phyloP scores from a whole-genome alignment of 2,113 vertebrate genomes.

The Strigops habroptila region DNA sequence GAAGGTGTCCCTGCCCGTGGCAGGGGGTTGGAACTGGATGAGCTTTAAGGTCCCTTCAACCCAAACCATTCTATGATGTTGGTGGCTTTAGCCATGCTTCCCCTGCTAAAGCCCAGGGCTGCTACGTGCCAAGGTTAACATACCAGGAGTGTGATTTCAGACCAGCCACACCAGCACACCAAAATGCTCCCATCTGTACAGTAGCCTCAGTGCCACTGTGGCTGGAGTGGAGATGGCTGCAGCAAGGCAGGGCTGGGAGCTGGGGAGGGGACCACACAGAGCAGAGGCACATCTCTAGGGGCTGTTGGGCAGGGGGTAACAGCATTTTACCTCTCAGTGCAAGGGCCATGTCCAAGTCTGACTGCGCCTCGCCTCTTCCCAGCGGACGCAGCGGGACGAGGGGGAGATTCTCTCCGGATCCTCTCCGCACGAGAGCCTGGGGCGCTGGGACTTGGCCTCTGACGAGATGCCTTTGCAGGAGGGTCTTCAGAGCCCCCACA shows the following conservation, averaged over 20 bases:
- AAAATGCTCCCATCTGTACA: not conserved
- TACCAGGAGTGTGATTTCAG: not conserved
- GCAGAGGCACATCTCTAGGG: not conserved
- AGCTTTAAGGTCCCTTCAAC: not conserved
- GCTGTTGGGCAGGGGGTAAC: not conserved
- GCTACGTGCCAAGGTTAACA: rapidly evolving
- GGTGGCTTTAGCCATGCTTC: not conserved
- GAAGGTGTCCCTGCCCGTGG: not conserved
- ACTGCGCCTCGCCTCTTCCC: not conserved
- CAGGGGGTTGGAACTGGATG: not conserved
- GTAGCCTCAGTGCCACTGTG: not conserved
- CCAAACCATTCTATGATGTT: not conserved
- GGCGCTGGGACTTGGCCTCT: not conserved
- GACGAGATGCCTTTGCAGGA: not conserved
- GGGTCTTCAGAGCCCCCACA: conserved; percentile 12
- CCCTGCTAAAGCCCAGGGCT: not conserved
- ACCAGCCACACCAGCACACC: not conserved
- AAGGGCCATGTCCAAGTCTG: conserved; percentile 35
- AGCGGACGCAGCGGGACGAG: not conserved
- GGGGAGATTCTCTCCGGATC: not conserved
- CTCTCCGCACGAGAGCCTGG: not conserved
- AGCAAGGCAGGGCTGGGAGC: not conserved
- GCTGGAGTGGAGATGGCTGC: not conserved
- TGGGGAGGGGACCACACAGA: not conserved
- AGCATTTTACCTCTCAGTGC: conserved; percentile 77